These are phyloP conservation scores for Leptopilina clavipes DNA, from an alignment of 1,140 invertebrate genomes.

Conservation along the genomic window DNA sequence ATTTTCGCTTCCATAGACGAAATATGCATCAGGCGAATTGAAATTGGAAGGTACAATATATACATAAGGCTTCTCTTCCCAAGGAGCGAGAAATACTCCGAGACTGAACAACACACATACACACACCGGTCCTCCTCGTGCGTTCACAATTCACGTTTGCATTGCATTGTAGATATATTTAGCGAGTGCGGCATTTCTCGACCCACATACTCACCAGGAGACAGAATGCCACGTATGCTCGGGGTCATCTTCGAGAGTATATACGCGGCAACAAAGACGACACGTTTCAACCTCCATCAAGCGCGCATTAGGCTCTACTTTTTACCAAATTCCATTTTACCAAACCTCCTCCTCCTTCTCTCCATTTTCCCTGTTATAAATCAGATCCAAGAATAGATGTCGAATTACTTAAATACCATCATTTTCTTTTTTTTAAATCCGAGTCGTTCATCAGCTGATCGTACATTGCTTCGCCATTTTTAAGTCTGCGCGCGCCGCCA, in stretches of 20 bases:
- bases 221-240: slow-evolving; percentile 64
- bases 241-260: slow-evolving; percentile 58
- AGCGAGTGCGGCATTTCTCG: slow-evolving; percentile 69
- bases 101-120: background rate
- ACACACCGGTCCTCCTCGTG: background rate
- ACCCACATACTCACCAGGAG: slow-evolving; percentile 72
- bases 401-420: background rate
- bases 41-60: background rate
- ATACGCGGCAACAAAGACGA: slow-evolving; percentile 57
- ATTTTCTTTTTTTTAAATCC: too few relatives aligned
- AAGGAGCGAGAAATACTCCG: slow-evolving; percentile 34
- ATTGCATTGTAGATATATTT: slow-evolving; percentile 66
- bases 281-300: slow-evolving; percentile 38
- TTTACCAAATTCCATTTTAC: background rate
- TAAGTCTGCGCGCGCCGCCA: too few relatives aligned
- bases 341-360: background rate
- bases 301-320: slow-evolving; percentile 10
- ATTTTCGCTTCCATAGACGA: slow-evolving; percentile 37
- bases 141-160: slow-evolving; percentile 15
- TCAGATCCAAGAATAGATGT: background rate
- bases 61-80: slow-evolving; percentile 31
- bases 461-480: too few relatives aligned
- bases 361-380: background rate
- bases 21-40: background rate
- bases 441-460: too few relatives aligned